Evolutionary conservation across 1,140 invertebrate genomes (phyloP).

Genomic region (Saccostrea glomerata): DNA sequence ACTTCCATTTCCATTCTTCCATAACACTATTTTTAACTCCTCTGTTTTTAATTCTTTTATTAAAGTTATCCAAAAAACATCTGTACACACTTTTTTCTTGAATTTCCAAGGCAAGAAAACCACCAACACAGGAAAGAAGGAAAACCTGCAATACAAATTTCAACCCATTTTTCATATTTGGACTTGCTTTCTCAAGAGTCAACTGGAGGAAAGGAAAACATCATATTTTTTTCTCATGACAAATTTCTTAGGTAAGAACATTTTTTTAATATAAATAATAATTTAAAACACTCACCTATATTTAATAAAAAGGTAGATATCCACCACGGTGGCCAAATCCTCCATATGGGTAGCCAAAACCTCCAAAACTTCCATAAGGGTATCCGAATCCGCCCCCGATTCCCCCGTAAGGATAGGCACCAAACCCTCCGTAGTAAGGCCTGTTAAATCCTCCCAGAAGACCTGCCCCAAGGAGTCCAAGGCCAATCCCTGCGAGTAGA

Average conservation of each 20-base stretch:
- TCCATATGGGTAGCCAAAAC: not conserved
- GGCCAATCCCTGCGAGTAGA: not conserved
- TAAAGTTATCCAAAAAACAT: not conserved
- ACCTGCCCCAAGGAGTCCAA: not conserved
- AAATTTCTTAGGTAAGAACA: not conserved
- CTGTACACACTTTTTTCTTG: not conserved
- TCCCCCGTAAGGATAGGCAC: not conserved
- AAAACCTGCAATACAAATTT: not conserved
- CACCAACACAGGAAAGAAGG: not conserved
- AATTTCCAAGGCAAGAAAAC: not conserved
- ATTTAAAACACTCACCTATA: not conserved
- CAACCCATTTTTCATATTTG: too few relatives aligned
- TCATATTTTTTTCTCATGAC: not conserved
- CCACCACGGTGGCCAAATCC: not conserved
- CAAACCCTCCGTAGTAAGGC: not conserved
- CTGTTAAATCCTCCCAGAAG: not conserved
- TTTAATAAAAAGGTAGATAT: not conserved
- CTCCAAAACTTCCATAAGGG: not conserved
- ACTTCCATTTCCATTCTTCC: not conserved
- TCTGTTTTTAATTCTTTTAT: not conserved
- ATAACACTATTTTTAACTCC: not conserved
- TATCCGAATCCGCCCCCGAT: not conserved
- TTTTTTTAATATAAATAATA: not conserved
- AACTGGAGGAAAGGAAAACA: not conserved
- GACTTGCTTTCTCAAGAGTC: not conserved